These are phyloP conservation scores for Callorhinus ursinus DNA, from an alignment of 2,113 vertebrate species.

Conservation along the genomic window DNA sequence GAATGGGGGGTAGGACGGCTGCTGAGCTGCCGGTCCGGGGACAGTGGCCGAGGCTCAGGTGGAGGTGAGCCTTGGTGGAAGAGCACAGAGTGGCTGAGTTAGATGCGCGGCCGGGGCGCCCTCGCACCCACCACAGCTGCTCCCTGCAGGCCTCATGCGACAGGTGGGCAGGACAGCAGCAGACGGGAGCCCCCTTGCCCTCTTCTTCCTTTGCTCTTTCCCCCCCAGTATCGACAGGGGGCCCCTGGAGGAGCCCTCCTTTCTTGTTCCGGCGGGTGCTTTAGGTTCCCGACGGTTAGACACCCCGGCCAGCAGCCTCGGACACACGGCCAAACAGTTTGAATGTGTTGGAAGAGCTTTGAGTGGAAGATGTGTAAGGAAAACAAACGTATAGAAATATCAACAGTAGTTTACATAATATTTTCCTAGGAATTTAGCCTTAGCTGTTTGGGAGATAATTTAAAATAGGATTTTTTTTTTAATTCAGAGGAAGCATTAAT, in stretches of 20 bases:
- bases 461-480: slow-evolving; percentile 35
- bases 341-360: not conserved
- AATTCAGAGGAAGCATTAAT: slow-evolving; percentile 3
- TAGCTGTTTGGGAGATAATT: not conserved
- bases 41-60: not conserved
- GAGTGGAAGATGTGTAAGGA: not conserved
- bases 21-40: not conserved
- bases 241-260: not conserved
- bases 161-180: not conserved
- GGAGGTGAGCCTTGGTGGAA: not conserved
- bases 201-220: not conserved
- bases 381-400: not conserved
- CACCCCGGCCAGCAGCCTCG: not conserved
- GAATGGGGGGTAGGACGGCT: not conserved
- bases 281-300: not conserved
- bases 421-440: not conserved
- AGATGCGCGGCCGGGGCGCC: not conserved
- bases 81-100: not conserved
- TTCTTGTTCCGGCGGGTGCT: not conserved
- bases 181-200: not conserved
- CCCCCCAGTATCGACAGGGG: rapidly evolving
- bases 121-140: not conserved
- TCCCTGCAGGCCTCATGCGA: not conserved
- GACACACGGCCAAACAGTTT: not conserved
- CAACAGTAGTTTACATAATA: not conserved